Base-by-base conservation (phyloP, 2,888 invertebrate species). In the Idaea biselata region DNA sequence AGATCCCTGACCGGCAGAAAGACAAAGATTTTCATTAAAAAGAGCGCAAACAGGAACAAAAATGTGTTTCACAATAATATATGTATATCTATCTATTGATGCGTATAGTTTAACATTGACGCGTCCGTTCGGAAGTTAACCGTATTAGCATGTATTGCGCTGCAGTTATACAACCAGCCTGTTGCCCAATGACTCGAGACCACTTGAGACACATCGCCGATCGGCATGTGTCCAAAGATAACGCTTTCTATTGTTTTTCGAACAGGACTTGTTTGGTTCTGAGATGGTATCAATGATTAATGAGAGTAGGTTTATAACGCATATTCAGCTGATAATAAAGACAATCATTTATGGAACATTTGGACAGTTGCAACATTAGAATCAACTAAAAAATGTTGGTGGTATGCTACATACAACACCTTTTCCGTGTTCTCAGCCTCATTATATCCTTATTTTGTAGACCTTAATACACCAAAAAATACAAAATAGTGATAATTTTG, bases 111-210 rank as follows among this genome's bases (percentile, higher is more conserved):
- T 79, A 80, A 77, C 68, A 80, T 79, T 78, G 82, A 82, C 81
- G 83, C 77, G 84, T 88, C 84, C 86, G 80, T 84, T 91, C 89
- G 90, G 90, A 91, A 90, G 89, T 88, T 78, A 75, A 80, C 75
- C 75, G 76, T 77, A 84, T 87, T 86, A 86, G 80, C 86, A 84
- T 84, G 70, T 81, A 83, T 84, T 82, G 82, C 82, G 85, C 79
- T 75, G 77, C 63, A 68, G 77, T 91, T 89, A 88, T 80, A 83
- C 82, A 89, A 89, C 80, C 65, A 63, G 53, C 67, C 65, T 76
- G 77, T 88, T 87, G 80, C 82, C 82, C 79, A 86, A 86, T 70
- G 33, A 58, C 58, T 70, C 73, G 80, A 79, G 83, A 87, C 84
- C 33, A 58, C 58, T 70, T 73, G 80, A 79, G 83, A 87, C 84